Evolutionary conservation across 2,888 invertebrate genomes (phyloP), one percentile per base, ranked within the genome.

Genomic region (Andrena trimmerana): DNA sequence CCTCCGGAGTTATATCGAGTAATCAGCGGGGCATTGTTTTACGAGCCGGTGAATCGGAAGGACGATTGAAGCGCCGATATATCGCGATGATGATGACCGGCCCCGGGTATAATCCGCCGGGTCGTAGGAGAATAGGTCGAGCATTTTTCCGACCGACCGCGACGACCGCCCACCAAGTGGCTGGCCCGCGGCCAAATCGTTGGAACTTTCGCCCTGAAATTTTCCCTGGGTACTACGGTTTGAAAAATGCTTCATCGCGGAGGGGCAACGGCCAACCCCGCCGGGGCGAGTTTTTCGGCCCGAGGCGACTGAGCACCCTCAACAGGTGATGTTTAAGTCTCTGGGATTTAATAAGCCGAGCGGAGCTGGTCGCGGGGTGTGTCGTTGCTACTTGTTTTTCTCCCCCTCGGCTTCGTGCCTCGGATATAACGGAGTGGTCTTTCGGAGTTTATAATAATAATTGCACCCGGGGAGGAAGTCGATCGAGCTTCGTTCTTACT

Each of bases 21-120:
- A 94, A 94, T 94, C 93, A 93, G 93, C 91, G 91, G 90, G 88
- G 93, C 90, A 93, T 94, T 93, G 94, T 93, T 94, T 93, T 92
- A 92, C 92, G 91, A 91, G 89, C 92, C 92, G 92, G 87, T 90
- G 92, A 92, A 92, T 93, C 91, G 91, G 91, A 92, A 92, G 90
- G 88, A 87, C 91, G 90, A 92, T 93, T 92, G 92, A 91, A 92
- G 91, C 88, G 78, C 84, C 84, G 85, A 86, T 90, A 89, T 57
- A 57, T 90, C 88, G 63, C 79, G 79, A 81, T 71, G 82, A 84
- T 84, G 78, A 76, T 78, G 70, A 78, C 42, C 42, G 42, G 4
- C 24, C 62, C 70, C 71, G 74, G 78, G 78, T 88, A 84, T 57
- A 24, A 86, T 88, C 78, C 78, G 81, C 59, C 78, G 62, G 42